These are phyloP conservation scores for Drosophila ercepeae DNA, from an alignment of 1,140 invertebrate species.

Conservation along the genomic window DNA sequence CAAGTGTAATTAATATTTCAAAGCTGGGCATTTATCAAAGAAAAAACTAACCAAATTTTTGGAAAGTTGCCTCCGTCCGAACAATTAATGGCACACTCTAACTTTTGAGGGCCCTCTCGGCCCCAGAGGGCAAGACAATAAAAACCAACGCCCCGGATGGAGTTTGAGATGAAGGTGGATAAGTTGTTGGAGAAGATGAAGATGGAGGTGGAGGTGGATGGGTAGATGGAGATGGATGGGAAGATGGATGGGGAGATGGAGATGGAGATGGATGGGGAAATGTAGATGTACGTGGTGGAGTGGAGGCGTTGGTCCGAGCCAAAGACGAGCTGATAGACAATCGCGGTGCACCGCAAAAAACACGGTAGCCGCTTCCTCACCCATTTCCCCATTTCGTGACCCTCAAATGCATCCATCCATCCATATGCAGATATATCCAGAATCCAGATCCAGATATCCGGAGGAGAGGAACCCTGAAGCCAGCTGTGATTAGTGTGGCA, in stretches of 20 bases:
- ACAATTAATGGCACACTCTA: conserved; percentile 77
- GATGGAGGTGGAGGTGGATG: neutral
- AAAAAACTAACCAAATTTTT: conserved; percentile 58
- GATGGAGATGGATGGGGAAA: neutral
- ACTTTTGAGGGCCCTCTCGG: conserved; percentile 12
- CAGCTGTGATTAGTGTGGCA: conserved; percentile 69
- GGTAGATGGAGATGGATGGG: neutral
- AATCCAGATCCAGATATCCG: neutral
- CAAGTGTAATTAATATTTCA: conserved; percentile 80
- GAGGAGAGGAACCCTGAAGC: conserved; percentile 28
- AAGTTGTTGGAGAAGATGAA: neutral
- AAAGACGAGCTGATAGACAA: conserved; percentile 44
- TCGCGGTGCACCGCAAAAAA: conserved; percentile 32
- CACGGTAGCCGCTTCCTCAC: conserved; percentile 37
- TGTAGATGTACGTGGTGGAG: neutral
- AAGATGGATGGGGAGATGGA: neutral
- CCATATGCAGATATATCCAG: conserved; percentile 6
- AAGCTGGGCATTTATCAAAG: conserved; percentile 72
- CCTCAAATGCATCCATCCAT: conserved; percentile 20
- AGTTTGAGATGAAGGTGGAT: neutral
- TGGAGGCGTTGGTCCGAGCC: conserved; percentile 12
- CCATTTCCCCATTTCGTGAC: conserved; percentile 11
- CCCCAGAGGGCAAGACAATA: conserved; percentile 49
- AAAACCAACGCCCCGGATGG: conserved; percentile 22
- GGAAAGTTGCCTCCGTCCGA: conserved; percentile 58